A percentile compares a stretch with the other conserved stretches of the same genome.
phyloP scores from a whole-genome alignment of 1,140 invertebrate genomes.

The Bombus ignitus region DNA sequence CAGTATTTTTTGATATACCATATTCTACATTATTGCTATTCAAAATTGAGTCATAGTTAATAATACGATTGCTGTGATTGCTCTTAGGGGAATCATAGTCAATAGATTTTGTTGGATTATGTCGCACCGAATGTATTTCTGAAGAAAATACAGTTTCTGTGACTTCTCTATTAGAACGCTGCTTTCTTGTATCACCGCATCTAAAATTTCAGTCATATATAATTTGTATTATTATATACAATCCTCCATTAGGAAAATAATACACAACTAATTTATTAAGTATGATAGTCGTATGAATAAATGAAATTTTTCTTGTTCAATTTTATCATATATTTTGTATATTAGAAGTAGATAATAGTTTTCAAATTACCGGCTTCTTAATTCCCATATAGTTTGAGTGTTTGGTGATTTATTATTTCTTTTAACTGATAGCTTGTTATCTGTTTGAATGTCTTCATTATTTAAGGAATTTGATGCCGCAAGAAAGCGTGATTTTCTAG shows the following conservation, averaged over 20 bases:
- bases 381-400: slow-evolving; percentile 85
- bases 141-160: slow-evolving; percentile 87
- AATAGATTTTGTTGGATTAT: slow-evolving; percentile 80
- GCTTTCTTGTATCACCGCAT: slow-evolving; percentile 83
- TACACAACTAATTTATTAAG: slow-evolving; percentile 42
- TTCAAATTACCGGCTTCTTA: slow-evolving; percentile 82
- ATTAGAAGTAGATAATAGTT: neutral
- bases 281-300: neutral
- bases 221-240: neutral
- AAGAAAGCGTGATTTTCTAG: slow-evolving; percentile 87
- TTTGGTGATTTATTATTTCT: slow-evolving; percentile 84
- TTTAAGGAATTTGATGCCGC: slow-evolving; percentile 84
- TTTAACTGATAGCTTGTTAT: slow-evolving; percentile 82
- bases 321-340: neutral
- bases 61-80: slow-evolving; percentile 77
- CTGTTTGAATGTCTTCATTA: slow-evolving; percentile 80
- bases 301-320: slow-evolving; percentile 21
- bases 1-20: slow-evolving; percentile 80
- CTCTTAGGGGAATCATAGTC: slow-evolving; percentile 81
- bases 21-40: slow-evolving; percentile 83
- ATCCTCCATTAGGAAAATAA: neutral
- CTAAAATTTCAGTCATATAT: slow-evolving; percentile 63
- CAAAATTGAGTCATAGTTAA: slow-evolving; percentile 80
- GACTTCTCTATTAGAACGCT: slow-evolving; percentile 83
- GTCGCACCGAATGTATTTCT: slow-evolving; percentile 85